Evolutionary conservation across 1,140 invertebrate genomes (phyloP), one percentile per base, ranked within the genome.

Genomic region (Cydia strobilella): DNA sequence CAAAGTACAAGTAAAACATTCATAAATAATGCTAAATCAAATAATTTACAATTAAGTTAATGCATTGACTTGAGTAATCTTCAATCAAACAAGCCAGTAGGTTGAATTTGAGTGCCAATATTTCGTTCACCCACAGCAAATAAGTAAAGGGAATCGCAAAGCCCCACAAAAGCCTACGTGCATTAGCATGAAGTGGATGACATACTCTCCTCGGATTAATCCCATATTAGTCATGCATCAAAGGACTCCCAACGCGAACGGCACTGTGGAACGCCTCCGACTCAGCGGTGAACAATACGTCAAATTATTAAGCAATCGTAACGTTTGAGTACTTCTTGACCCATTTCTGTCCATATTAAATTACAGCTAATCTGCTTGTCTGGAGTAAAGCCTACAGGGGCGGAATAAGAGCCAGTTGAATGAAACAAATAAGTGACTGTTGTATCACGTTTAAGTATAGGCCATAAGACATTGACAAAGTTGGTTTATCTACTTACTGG

Each of bases 151-250:
- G 84, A 85, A 84, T 87, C 74, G 74, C 71, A 84, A 86, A 90
- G 80, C 83, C 80, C 48, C 80, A 81, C 80, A 86, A 89, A 86
- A 84, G 84, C 84, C 74, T 79, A 76, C 78, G 75, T 82, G 82
- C 83, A 89, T 89, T 90, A 90, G 84, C 83, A 82, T 90, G 78
- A 75, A 90, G 86, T 89, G 85, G 86, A 88, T 92, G 88, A 88
- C 90, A 91, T 86, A 86, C 86, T 82, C 86, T 80, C 87, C 83
- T 85, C 82, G 82, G 84, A 88, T 91, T 90, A 91, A 88, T 80
- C 79, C 84, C 84, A 89, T 87, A 87, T 92, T 91, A 92, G 78
- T 79, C 85, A 92, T 90, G 89, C 90, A 90, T 91, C 89, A 92
- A 92, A 92, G 89, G 85, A 78, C 81, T 82, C 80, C 75, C 79